Evolutionary conservation across 2,797 vertebrate genomes (phyloP).

Genomic region (Sebastes hubbsi): DNA sequence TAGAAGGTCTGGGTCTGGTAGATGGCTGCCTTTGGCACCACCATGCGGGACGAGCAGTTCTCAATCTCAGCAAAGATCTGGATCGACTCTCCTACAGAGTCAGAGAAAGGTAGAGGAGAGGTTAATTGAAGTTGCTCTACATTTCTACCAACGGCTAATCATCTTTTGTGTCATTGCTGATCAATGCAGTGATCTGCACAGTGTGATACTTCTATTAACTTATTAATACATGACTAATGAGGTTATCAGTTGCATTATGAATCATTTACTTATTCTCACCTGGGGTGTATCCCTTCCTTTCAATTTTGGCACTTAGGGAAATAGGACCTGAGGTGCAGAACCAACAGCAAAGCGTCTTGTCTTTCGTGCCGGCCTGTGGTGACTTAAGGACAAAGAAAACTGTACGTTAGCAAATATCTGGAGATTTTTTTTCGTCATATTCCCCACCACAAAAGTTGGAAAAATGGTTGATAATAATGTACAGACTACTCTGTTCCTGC

Average conservation of each 20-base stretch:
- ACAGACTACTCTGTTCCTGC: neutral
- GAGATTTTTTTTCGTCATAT: neutral
- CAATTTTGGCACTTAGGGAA: constrained; percentile 99
- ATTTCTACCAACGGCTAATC: neutral
- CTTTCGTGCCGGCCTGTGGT: constrained; percentile 99
- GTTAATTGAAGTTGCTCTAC: neutral
- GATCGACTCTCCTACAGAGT: constrained; percentile 92
- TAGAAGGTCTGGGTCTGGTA: constrained; percentile 98
- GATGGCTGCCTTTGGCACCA: constrained; percentile 98
- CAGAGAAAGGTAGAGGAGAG: neutral
- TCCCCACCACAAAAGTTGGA: neutral
- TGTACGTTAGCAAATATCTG: neutral
- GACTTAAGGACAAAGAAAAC: constrained; percentile 81
- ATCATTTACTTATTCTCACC: constrained; percentile 76
- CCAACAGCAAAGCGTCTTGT: constrained; percentile 99
- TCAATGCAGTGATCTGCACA: neutral
- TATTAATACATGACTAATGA: neutral
- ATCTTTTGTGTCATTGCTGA: neutral
- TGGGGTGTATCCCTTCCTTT: constrained; percentile 99
- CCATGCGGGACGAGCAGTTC: constrained; percentile 97
- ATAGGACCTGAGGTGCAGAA: constrained; percentile 99
- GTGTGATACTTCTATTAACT: neutral
- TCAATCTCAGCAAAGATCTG: constrained; percentile 99
- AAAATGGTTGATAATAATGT: neutral
- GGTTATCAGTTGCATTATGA: neutral